Percentiles rank a stretch among this genome's conserved stretches.
Evolutionary conservation across 2,113 vertebrate genomes (phyloP).

Genomic region (Hypomesus transpacificus): DNA sequence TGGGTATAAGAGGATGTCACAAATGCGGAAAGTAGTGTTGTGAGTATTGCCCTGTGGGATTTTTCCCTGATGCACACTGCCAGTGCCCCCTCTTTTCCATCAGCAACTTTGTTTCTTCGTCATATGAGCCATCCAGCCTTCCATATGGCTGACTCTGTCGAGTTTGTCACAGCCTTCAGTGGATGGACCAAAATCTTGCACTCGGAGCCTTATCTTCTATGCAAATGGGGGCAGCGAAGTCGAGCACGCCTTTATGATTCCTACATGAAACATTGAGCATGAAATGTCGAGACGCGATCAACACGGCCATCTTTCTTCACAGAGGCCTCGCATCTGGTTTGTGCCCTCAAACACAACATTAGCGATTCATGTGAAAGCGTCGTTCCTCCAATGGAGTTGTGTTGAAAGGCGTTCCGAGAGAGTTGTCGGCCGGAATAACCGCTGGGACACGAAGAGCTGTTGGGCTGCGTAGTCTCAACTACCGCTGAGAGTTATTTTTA

Average conservation of each 20-base stretch:
- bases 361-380: conserved; percentile 31
- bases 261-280: conserved; percentile 3
- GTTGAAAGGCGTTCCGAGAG: conserved; percentile 39
- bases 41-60: no score
- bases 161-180: background rate
- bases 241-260: background rate
- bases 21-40: no score
- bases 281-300: background rate
- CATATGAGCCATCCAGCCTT: no score
- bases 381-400: conserved; percentile 37
- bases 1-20: no score
- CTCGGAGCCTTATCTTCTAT: background rate
- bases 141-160: background rate
- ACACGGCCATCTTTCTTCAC: background rate
- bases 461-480: conserved; percentile 49
- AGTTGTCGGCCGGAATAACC: conserved; percentile 55
- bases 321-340: background rate
- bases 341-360: conserved; percentile 4
- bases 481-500: conserved; percentile 60
- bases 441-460: conserved; percentile 42
- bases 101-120: no score
- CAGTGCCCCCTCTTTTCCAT: no score
- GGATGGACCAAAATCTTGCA: background rate
- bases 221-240: background rate
- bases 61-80: no score